Percentiles rank a stretch among this genome's conserved stretches.
These are phyloP conservation scores for Drosophila athabasca DNA, from an alignment of 1,140 invertebrate genomes.

Conservation along the genomic window DNA sequence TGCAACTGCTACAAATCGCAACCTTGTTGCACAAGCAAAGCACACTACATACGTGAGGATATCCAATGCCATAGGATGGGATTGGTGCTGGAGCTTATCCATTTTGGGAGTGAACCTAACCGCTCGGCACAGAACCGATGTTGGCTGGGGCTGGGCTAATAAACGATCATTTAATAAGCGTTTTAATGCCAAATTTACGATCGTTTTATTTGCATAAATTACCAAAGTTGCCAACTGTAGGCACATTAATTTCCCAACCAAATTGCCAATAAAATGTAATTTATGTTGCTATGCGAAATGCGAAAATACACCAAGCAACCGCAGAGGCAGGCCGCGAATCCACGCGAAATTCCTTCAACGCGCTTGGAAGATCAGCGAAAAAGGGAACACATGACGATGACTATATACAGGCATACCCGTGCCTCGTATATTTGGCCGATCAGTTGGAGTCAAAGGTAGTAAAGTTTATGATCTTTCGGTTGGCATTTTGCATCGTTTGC, in stretches of 20 bases:
- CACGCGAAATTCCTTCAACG: slow-evolving; percentile 53
- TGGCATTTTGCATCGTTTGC: slow-evolving; percentile 41
- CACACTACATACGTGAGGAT: neutral
- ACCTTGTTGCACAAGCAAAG: slow-evolving; percentile 58
- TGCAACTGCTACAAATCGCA: slow-evolving; percentile 70
- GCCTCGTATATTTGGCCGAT: slow-evolving; percentile 17
- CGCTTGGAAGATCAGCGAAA: slow-evolving; percentile 10
- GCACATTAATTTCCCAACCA: slow-evolving; percentile 77
- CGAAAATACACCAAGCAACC: slow-evolving; percentile 11
- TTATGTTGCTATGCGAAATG: slow-evolving; percentile 62
- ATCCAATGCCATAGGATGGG: too few relatives aligned
- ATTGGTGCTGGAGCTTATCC: slow-evolving; percentile 31
- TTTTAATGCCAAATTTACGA: slow-evolving; percentile 83
- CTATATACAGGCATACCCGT: slow-evolving; percentile 37
- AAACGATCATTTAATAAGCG: slow-evolving; percentile 83
- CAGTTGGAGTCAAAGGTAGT: slow-evolving; percentile 47
- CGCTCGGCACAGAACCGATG: neutral
- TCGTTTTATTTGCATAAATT: slow-evolving; percentile 83
- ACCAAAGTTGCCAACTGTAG: slow-evolving; percentile 78
- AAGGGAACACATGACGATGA: slow-evolving; percentile 43
- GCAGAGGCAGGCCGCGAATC: neutral
- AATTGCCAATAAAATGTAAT: slow-evolving; percentile 83
- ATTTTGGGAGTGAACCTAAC: slow-evolving; percentile 14
- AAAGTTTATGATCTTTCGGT: slow-evolving; percentile 63
- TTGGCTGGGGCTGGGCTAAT: slow-evolving; percentile 51